Evolutionary conservation across 2,888 invertebrate species (phyloP).

Genomic region (Tenthredo scrophulariae): DNA sequence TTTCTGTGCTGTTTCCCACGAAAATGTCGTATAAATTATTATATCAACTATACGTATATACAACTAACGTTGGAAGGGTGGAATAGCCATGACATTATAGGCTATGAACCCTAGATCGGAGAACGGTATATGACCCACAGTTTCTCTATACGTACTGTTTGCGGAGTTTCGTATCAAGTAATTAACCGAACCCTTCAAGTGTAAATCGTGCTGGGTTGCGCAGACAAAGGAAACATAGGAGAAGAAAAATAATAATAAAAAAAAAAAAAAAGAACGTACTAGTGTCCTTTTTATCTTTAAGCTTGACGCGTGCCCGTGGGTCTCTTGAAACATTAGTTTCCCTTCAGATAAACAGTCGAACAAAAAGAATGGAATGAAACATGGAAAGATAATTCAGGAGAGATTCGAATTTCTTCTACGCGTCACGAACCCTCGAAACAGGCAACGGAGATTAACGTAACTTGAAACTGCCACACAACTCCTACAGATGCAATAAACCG

Average conservation of each 20-base stretch:
- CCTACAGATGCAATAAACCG: slow-evolving; percentile 2
- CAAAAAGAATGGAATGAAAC: slow-evolving; percentile 46
- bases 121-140: background rate
- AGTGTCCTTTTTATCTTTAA: background rate
- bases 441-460: background rate
- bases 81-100: slow-evolving; percentile 16
- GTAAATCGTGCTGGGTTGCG: slow-evolving; percentile 23
- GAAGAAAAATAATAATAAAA: background rate
- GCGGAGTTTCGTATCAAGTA: slow-evolving; percentile 40
- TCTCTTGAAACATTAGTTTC: slow-evolving; percentile 44
- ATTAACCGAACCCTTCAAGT: slow-evolving; percentile 39
- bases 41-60: background rate
- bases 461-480: background rate
- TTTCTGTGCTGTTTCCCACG: slow-evolving; percentile 47
- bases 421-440: background rate
- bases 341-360: slow-evolving; percentile 24
- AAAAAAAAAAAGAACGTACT: background rate
- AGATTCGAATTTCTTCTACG: slow-evolving; percentile 53
- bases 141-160: background rate
- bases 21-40: slow-evolving; percentile 38
- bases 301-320: background rate
- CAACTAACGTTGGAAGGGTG: background rate
- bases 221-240: slow-evolving; percentile 36
- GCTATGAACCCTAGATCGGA: background rate
- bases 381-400: slow-evolving; percentile 50